Conservation (phyloP, 1,140 invertebrate genomes). For the Atta colombica region DNA sequence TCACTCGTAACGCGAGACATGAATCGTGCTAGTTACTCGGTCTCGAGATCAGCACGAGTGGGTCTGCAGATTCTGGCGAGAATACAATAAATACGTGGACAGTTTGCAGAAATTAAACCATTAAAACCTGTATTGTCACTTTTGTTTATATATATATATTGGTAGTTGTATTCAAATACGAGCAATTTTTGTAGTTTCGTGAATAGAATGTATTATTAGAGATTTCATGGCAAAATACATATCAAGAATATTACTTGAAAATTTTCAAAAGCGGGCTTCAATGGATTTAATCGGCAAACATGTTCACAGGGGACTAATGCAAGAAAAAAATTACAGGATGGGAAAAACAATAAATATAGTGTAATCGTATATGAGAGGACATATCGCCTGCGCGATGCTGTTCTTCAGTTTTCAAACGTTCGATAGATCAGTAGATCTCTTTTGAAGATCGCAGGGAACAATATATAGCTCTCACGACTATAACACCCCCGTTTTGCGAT, state of each 20-base stretch:
- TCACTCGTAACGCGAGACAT: slow-evolving; percentile 76
- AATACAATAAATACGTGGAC: not conserved
- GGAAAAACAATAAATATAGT: slow-evolving; percentile 11
- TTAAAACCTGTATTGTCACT: not conserved
- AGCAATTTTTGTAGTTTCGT: not conserved
- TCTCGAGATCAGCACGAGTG: slow-evolving; percentile 74
- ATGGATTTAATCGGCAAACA: slow-evolving; percentile 16
- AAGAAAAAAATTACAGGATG: slow-evolving; percentile 1
- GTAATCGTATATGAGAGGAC: slow-evolving; percentile 27
- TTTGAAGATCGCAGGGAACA: slow-evolving; percentile 11
- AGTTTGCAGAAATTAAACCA: slow-evolving; percentile 1
- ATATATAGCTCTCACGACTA: slow-evolving; percentile 11
- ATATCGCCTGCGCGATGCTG: not conserved
- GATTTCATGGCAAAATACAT: not conserved
- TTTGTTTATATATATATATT: not conserved
- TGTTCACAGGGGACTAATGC: not conserved
- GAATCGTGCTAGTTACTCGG: not conserved
- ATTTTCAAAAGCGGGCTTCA: not conserved
- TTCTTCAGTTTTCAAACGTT: slow-evolving; percentile 45
- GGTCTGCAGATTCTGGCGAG: slow-evolving; percentile 82
- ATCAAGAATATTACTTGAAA: not conserved
- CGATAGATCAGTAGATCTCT: slow-evolving; percentile 7
- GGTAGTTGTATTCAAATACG: not conserved
- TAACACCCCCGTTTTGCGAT: slow-evolving; percentile 51
- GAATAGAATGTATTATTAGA: not conserved